Percentiles rank a stretch among this genome's conserved stretches.
phyloP scores from a whole-genome alignment of 2,113 vertebrate species.

The Anthoscopus minutus region DNA sequence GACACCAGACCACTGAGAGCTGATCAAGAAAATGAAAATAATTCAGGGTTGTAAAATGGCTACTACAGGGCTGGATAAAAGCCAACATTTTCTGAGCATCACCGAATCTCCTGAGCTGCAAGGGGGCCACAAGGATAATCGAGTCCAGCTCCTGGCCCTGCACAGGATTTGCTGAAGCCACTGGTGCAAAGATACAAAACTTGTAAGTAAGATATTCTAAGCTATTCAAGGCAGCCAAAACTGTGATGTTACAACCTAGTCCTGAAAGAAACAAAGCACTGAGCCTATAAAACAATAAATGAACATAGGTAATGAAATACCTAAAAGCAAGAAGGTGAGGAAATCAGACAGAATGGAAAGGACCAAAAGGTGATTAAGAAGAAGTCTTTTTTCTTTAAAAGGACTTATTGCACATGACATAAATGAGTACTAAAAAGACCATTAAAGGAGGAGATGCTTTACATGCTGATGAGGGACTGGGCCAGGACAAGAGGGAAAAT shows the following conservation, averaged over 20 bases:
- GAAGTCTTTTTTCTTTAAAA: neutral
- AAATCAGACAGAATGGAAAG: neutral
- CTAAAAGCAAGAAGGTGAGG: neutral
- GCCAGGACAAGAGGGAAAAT: neutral
- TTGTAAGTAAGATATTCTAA: neutral
- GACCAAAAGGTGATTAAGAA: neutral
- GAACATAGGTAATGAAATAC: neutral
- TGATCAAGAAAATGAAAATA: neutral
- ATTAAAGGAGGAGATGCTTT: neutral
- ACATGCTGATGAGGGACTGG: neutral
- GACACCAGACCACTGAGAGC: neutral
- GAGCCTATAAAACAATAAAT: neutral
- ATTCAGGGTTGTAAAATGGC: neutral
- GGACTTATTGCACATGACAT: neutral
- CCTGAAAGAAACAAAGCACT: neutral
- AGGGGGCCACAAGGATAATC: neutral
- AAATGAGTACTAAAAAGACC: neutral
- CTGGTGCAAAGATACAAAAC: neutral
- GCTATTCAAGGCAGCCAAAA: neutral
- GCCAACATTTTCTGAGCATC: neutral
- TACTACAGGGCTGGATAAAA: neutral
- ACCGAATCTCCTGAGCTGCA: neutral
- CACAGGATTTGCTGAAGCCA: neutral
- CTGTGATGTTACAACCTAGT: neutral
- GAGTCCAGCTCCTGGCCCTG: neutral